Percentiles rank a stretch among this genome's conserved stretches.
phyloP scores from a whole-genome alignment of 2,113 vertebrate species.

The Corapipo altera region DNA sequence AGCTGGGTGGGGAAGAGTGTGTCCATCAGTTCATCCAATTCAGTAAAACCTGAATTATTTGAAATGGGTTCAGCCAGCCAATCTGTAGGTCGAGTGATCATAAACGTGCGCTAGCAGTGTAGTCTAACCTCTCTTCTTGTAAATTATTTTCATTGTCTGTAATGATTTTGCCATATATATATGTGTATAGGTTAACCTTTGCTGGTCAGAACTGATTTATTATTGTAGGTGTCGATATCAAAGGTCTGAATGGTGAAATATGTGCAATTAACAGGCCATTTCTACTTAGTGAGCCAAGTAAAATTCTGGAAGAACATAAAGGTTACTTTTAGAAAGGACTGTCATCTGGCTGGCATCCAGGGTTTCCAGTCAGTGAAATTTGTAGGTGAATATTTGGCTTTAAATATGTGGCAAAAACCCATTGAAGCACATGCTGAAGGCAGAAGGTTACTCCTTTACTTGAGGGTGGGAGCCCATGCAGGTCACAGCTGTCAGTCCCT shows the following conservation, averaged over 20 bases:
- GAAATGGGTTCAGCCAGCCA: neutral
- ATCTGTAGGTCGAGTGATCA: neutral
- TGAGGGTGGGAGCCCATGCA: rapidly evolving
- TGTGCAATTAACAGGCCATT: neutral
- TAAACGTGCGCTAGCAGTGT: neutral
- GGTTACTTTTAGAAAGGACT: conserved; percentile 15
- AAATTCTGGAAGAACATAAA: conserved; percentile 7
- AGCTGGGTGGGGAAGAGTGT: neutral
- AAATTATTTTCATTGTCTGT: neutral
- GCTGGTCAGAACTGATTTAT: conserved; percentile 26
- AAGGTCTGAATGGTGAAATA: conserved; percentile 5
- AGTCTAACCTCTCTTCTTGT: neutral
- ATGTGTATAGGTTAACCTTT: neutral
- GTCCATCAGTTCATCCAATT: neutral
- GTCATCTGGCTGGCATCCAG: neutral
- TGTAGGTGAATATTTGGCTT: neutral
- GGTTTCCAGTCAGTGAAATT: conserved; percentile 16
- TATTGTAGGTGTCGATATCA: conserved; percentile 9
- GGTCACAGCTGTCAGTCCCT: rapidly evolving
- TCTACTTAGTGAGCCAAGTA: neutral
- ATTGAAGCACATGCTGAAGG: neutral
- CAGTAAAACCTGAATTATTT: neutral
- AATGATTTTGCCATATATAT: conserved; percentile 38
- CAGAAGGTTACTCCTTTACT: neutral
- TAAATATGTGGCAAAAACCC: neutral